Base-by-base conservation (phyloP, 2,113 vertebrate genomes). In the Tyto alba region DNA sequence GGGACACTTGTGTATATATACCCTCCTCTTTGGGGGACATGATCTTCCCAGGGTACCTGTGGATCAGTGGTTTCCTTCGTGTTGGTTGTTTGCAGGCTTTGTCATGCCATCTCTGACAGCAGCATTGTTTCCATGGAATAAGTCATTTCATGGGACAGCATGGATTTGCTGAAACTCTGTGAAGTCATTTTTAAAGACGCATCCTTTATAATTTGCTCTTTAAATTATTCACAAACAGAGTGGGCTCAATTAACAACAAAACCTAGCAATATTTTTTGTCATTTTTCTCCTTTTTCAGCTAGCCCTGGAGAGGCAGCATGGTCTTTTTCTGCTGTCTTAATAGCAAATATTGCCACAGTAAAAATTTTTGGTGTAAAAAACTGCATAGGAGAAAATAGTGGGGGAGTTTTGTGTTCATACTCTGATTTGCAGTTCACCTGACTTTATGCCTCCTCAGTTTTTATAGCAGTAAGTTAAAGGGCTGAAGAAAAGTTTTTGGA, bases 1-100 rank as follows among this genome's bases (percentile, higher is more conserved):
- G 67, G 38, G 16, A 81, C 32, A 45, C 36, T n/a, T 55, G 21
- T 0, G 0, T 38, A 8, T 50, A 8, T 64, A n/a, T 1, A 2
- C 6, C 22, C 13, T 45, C 5, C 13, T 34, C 52, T 66, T 78
- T 3, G 1, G 16, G 55, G 43, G 15, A 43, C 41, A 25, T 79
- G 26, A 45, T n/a, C 73, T 78, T 83, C 45, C 53, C 50, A 55
- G 40, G 45, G 48, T 59, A 64, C 48, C 23, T 2, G 0, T 91
- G 57, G 59, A 62, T 50, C 26, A 59, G 19, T 62, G 52, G 32
- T 63, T 86, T 67, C 60, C 52, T 56, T 62, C 14, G 0, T 48
- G 17, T 34, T 59, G 38, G n/a, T 76, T 78, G 64, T 25, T 77
- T 55, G 55, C 45, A 47, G 75, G 63, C 29, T 85, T 63, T 75